phyloP scores from a whole-genome alignment of 2,113 vertebrate genomes.

The Tyto alba region DNA sequence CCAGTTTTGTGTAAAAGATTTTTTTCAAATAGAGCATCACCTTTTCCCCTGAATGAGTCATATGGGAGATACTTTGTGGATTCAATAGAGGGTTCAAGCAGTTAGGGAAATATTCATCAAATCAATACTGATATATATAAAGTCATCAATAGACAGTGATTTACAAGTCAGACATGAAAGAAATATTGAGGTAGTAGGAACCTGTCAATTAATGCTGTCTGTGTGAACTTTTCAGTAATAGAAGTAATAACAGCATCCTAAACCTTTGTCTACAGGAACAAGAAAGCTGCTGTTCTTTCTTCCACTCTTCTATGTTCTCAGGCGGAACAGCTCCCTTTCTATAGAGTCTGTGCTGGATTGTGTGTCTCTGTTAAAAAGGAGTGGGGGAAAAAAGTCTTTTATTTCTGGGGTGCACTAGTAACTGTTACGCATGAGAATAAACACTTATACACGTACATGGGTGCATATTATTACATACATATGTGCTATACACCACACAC shows the following conservation, averaged over 20 bases:
- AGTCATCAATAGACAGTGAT: background rate
- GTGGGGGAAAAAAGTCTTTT: background rate
- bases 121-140: background rate
- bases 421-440: background rate
- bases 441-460: background rate
- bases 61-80: background rate
- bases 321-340: background rate
- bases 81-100: background rate
- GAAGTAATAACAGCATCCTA: background rate
- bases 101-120: background rate
- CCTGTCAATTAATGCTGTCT: background rate
- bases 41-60: background rate
- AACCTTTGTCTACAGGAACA: background rate
- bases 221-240: background rate
- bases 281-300: background rate
- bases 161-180: background rate
- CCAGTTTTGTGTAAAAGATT: background rate
- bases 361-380: background rate
- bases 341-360: too few species aligned
- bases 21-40: background rate
- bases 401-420: background rate
- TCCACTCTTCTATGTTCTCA: background rate
- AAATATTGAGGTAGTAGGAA: background rate
- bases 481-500: background rate
- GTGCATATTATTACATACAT: background rate